phyloP scores from a whole-genome alignment of 2,113 vertebrate species.

The Campylorhamphus procurvoides region DNA sequence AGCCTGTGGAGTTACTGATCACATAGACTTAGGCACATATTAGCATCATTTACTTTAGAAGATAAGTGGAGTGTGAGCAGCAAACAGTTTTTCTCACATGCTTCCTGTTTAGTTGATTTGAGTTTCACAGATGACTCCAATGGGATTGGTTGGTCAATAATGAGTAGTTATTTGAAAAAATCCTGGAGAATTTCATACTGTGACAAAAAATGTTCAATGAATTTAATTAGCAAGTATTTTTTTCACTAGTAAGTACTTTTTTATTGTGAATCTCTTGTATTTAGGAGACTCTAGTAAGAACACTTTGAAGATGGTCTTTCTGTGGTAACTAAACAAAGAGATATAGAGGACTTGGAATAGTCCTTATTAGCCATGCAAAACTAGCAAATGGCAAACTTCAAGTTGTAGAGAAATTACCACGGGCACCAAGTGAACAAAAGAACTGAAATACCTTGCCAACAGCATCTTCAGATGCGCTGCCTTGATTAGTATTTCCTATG shows the following conservation, averaged over 20 bases:
- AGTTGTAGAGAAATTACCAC: background rate
- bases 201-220: background rate
- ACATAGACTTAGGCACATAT: background rate
- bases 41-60: background rate
- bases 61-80: background rate
- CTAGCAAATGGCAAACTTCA: background rate
- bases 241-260: background rate
- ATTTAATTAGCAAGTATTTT: background rate
- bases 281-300: background rate
- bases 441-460: background rate
- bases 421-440: background rate
- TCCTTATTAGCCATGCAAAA: background rate
- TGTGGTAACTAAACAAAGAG: background rate
- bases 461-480: background rate
- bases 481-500: background rate
- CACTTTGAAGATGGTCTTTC: background rate
- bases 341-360: background rate
- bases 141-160: background rate
- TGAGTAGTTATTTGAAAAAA: background rate
- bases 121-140: background rate
- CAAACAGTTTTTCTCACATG: background rate
- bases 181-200: background rate
- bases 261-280: background rate
- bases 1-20: background rate
- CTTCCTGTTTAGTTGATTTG: background rate